These are phyloP conservation scores for Brachionus calyciflorus DNA, from an alignment of 1,140 invertebrate species.

Conservation along the genomic window DNA sequence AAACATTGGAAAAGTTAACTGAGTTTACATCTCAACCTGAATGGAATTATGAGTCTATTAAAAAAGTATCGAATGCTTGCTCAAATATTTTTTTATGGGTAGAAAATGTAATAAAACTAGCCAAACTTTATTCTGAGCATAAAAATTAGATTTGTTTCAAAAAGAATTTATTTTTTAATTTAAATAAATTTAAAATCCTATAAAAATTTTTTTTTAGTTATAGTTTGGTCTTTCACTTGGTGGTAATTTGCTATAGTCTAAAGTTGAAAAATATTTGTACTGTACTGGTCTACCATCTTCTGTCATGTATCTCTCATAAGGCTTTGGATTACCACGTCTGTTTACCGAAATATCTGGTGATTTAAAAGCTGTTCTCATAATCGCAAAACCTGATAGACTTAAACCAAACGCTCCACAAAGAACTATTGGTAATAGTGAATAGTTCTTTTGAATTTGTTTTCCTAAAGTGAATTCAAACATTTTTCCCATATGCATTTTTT, in stretches of 20 bases:
- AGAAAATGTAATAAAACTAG: too few relatives aligned
- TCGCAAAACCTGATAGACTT: conserved; percentile 25
- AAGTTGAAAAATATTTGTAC: conserved; percentile 35
- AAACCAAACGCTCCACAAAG: conserved; percentile 2
- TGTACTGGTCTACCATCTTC: conserved; percentile 16
- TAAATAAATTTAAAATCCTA: too few relatives aligned
- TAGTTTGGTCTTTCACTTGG: not conserved
- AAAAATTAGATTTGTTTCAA: too few relatives aligned
- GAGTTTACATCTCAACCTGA: too few relatives aligned
- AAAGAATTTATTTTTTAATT: too few relatives aligned
- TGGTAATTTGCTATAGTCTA: conserved; percentile 17
- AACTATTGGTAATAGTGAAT: conserved; percentile 17
- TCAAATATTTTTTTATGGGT: too few relatives aligned
- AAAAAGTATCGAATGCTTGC: too few relatives aligned
- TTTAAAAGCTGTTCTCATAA: not conserved
- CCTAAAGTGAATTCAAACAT: conserved; percentile 23
- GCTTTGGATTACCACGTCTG: conserved; percentile 12
- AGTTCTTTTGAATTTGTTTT: conserved; percentile 23
- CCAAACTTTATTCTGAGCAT: too few relatives aligned
- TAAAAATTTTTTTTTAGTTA: not conserved
- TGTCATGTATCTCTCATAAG: not conserved
- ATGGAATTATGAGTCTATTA: too few relatives aligned
- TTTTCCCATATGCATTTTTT: conserved; percentile 34
- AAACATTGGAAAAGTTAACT: too few relatives aligned
- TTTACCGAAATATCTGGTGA: conserved; percentile 30